These are phyloP conservation scores for Zaprionus taronus DNA, from an alignment of 1,140 invertebrate genomes.

Conservation along the genomic window DNA sequence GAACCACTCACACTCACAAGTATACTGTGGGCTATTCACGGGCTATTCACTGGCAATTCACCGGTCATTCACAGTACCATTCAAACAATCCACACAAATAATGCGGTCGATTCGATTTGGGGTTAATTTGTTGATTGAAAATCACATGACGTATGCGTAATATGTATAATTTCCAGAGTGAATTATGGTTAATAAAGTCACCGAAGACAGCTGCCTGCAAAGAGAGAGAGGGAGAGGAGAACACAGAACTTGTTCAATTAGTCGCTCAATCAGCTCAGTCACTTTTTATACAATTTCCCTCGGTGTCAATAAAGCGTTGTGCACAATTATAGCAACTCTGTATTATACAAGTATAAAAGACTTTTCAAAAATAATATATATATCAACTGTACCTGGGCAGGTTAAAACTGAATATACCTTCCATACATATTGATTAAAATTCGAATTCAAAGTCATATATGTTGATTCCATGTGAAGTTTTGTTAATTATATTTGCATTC, in stretches of 20 bases:
- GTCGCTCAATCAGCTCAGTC: not conserved
- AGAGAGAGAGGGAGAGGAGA: not conserved
- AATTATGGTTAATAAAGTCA: slow-evolving; percentile 11
- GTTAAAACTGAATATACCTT: too few species aligned
- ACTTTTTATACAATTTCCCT: not conserved
- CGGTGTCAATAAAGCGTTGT: not conserved
- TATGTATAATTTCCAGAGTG: not conserved
- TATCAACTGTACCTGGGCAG: too few species aligned
- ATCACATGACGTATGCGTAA: slow-evolving; percentile 21
- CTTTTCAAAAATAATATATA: too few species aligned
- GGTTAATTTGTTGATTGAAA: slow-evolving; percentile 76
- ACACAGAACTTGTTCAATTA: not conserved
- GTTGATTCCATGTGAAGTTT: not conserved
- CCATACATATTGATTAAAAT: not conserved
- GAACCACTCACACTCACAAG: not conserved
- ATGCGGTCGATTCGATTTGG: slow-evolving; percentile 58
- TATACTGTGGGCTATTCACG: slow-evolving; percentile 4
- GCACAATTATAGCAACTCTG: not conserved
- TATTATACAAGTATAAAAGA: not conserved
- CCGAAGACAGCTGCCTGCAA: not conserved
- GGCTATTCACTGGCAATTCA: not conserved
- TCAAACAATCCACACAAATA: slow-evolving; percentile 68
- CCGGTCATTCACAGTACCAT: slow-evolving; percentile 9
- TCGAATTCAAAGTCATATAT: not conserved
- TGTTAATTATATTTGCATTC: slow-evolving; percentile 2